These are phyloP conservation scores for Hipposideros larvatus DNA, from an alignment of 2,797 vertebrate species.

Conservation along the genomic window DNA sequence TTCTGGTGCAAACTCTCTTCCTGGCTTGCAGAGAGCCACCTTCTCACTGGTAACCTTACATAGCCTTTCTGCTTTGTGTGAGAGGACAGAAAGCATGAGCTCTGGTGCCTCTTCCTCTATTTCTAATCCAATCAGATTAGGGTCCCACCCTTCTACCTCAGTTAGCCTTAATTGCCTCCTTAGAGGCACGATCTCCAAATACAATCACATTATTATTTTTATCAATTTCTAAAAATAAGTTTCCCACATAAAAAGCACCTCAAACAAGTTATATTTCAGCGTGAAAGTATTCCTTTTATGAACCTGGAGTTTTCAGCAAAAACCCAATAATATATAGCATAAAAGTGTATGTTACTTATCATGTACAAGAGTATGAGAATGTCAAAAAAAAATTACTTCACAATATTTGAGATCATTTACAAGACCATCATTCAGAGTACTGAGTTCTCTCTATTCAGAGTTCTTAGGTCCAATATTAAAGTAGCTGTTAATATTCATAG, in stretches of 20 bases:
- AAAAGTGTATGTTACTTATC: background rate
- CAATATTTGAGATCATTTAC: background rate
- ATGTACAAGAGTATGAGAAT: background rate
- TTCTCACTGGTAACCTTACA: background rate
- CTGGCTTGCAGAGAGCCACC: background rate
- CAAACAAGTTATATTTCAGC: constrained; percentile 22
- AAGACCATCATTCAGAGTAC: constrained; percentile 15
- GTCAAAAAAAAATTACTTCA: background rate
- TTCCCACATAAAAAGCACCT: background rate
- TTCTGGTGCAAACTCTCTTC: background rate
- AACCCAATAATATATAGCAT: background rate
- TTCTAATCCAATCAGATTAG: background rate
- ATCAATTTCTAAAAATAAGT: constrained; percentile 1
- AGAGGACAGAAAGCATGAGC: background rate
- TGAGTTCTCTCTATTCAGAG: constrained; percentile 11
- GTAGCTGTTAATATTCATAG: background rate
- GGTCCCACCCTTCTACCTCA: background rate
- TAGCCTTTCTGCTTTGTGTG: background rate
- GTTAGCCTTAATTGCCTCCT: background rate
- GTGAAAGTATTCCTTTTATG: background rate
- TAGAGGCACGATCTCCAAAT: background rate
- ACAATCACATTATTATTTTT: background rate
- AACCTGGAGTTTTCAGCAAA: background rate
- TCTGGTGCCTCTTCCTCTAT: background rate
- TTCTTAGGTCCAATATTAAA: background rate